Base-by-base conservation (phyloP, 1,140 invertebrate species). In the Oryctes rhinoceros region DNA sequence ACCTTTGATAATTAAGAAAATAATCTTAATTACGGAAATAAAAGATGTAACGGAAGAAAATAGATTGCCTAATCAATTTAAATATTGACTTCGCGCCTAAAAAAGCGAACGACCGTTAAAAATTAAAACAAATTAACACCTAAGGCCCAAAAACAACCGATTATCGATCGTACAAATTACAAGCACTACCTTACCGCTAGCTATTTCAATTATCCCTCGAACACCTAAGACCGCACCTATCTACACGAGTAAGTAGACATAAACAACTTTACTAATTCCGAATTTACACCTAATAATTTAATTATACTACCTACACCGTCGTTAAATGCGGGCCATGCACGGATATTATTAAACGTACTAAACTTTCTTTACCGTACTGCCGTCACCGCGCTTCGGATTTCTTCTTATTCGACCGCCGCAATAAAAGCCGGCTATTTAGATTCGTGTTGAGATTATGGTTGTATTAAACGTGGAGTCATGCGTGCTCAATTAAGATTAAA, bases 261-360 rank as follows among this genome's bases (percentile, higher is more conserved):
- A 59, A 59, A 59, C 53, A 59, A 59, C 53, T 15, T n/a, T 18
- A 59, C 53, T 59, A 18, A 59, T 59, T 59, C 18, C 5, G 18
- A 59, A 59, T 59, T 59, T 59, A 59, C 53, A 59, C 53, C 53
- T 59, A 59, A 59, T 59, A 59, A 59, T 59, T 59, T 59, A 59
- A 59, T 59, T 59, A 59, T 59, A 59, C 53, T 59, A 59, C 53
- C 53, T 59, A 59, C 53, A 59, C 53, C 53, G 18, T 59, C 53
- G 18, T 59, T 59, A 59, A 59, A n/a, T 59, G 7, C 53, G 15
- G 6, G 18, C 15, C 15, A 6, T 6, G 53, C 18, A 59, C 53
- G n/a, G 5, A 18, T 44, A 44, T 44, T 44, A 44, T 44, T 44
- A 44, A 3, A 10, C 39, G 39, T 10, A 7, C 39, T 44, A 44